Evolutionary conservation across 2,113 vertebrate species (phyloP).

Genomic region (Leptodactylus fuscus): DNA sequence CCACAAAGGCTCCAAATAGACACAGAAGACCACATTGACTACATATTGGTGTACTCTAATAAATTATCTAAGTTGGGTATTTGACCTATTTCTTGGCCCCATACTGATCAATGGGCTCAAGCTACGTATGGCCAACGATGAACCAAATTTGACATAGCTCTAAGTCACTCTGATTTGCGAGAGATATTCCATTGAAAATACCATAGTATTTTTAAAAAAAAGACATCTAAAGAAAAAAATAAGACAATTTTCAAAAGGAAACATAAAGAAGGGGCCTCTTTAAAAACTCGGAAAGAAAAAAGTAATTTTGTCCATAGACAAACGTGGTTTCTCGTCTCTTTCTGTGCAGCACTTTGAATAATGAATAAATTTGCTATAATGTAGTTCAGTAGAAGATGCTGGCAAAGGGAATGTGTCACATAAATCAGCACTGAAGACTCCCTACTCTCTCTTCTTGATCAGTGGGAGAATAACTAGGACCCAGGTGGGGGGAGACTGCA

Average conservation of each 20-base stretch:
- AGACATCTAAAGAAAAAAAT: too few species aligned
- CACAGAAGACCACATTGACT: too few species aligned
- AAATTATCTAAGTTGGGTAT: neutral
- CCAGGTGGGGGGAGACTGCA: constrained; percentile 31
- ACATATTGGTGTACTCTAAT: neutral
- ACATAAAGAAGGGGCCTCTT: neutral
- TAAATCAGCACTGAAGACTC: constrained; percentile 55
- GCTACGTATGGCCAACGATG: too few species aligned
- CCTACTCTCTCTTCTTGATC: constrained; percentile 45
- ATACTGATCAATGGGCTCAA: neutral
- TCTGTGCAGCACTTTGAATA: constrained; percentile 56
- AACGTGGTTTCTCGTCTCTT: constrained; percentile 18
- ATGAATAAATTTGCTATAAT: constrained; percentile 60
- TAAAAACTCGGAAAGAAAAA: constrained; percentile 7
- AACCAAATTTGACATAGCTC: too few species aligned
- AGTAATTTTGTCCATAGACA: constrained; percentile 43
- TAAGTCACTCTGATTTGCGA: neutral
- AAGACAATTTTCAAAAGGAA: neutral
- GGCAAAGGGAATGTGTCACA: constrained; percentile 58
- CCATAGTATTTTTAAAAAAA: neutral
- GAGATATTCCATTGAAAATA: neutral
- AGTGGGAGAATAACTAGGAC: constrained; percentile 53
- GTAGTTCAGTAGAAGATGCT: constrained; percentile 54
- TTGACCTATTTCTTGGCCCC: neutral
- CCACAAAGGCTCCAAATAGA: too few species aligned